Conservation (phyloP, 2,888 invertebrate genomes). For the Choreutis nemorana region DNA sequence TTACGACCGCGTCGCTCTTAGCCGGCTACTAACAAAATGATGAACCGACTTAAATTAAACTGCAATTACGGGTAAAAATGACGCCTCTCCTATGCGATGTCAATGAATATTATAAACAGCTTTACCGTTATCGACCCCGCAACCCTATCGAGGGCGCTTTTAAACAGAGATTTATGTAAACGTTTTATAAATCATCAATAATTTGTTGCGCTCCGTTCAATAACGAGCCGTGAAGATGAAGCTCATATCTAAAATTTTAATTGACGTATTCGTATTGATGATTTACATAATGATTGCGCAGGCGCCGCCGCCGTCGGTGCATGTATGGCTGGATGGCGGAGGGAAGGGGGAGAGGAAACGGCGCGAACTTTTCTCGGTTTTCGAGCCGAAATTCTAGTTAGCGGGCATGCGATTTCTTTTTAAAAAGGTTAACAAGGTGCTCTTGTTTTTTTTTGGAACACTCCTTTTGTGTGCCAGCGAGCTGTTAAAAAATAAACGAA, state of each 20-base stretch:
- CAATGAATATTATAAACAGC: constrained; percentile 21
- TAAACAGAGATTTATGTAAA: neutral
- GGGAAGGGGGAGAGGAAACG: too few relatives aligned
- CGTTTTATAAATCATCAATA: constrained; percentile 20
- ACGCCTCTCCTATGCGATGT: constrained; percentile 33
- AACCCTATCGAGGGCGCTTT: neutral
- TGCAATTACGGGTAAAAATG: constrained; percentile 39
- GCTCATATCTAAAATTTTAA: constrained; percentile 17
- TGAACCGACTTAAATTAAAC: constrained; percentile 47
- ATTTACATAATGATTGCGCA: constrained; percentile 59
- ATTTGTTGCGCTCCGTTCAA: constrained; percentile 28
- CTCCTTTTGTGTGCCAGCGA: constrained; percentile 63
- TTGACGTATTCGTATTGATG: constrained; percentile 29
- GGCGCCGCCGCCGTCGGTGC: constrained; percentile 51
- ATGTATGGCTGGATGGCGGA: too few relatives aligned
- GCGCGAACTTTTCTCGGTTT: constrained; percentile 59
- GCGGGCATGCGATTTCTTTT: constrained; percentile 60
- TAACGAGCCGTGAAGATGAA: constrained; percentile 33
- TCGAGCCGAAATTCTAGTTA: constrained; percentile 64
- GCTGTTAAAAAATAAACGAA: constrained; percentile 68
- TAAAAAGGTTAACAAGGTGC: constrained; percentile 64
- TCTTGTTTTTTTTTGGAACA: constrained; percentile 62
- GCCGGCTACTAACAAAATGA: constrained; percentile 49
- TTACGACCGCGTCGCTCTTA: constrained; percentile 57
- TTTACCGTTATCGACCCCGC: constrained; percentile 31